Conservation (phyloP, 2,113 vertebrate species). For the Phalacrocorax aristotelis region DNA sequence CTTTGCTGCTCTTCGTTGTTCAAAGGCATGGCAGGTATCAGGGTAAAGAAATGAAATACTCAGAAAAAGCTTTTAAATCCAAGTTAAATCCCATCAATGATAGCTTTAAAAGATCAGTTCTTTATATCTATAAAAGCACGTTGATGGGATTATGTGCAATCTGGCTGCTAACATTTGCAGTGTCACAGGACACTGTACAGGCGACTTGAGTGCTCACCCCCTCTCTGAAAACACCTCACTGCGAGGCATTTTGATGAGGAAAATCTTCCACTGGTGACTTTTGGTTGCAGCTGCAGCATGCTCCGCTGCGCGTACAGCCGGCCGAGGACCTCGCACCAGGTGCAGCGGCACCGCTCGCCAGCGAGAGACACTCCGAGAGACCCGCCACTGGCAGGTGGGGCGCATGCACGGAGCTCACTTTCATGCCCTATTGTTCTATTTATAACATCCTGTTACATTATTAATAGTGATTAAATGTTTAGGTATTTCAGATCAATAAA, state of each 20-base stretch:
- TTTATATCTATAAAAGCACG: slow-evolving; percentile 34
- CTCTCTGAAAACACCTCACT: neutral
- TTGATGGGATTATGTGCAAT: slow-evolving; percentile 41
- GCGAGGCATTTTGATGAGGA: neutral
- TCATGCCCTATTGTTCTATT: slow-evolving; percentile 61
- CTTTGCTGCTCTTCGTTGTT: neutral
- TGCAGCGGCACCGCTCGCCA: neutral
- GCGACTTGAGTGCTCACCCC: neutral
- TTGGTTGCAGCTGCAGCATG: neutral
- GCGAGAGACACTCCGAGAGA: neutral
- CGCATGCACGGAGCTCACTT: slow-evolving; percentile 34
- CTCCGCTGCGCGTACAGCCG: neutral
- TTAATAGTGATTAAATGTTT: slow-evolving; percentile 76
- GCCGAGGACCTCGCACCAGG: neutral
- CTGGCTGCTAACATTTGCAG: slow-evolving; percentile 42
- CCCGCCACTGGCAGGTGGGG: neutral
- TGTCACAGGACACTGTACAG: neutral
- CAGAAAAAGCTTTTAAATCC: slow-evolving; percentile 44
- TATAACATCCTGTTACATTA: slow-evolving; percentile 72
- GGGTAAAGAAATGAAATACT: neutral
- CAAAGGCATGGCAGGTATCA: neutral
- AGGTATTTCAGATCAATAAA: slow-evolving; percentile 74
- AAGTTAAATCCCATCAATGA: slow-evolving; percentile 44
- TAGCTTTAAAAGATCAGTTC: slow-evolving; percentile 56
- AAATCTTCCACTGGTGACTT: neutral